phyloP scores from a whole-genome alignment of 2,888 invertebrate genomes.

The Brachyopa scutellaris region DNA sequence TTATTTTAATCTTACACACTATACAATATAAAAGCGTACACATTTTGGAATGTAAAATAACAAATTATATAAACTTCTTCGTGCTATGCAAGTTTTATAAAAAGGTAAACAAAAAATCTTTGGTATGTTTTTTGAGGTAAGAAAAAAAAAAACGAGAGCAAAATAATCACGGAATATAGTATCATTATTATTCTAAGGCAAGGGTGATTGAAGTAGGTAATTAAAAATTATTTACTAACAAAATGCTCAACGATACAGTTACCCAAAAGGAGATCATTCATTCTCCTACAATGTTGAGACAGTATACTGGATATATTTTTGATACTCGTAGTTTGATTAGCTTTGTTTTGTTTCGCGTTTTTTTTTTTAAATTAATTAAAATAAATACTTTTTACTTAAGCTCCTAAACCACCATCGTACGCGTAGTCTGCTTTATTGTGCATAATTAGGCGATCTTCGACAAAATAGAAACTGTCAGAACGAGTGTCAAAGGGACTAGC shows the following conservation, averaged over 20 bases:
- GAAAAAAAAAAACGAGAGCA: constrained; percentile 31
- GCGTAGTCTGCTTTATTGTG: constrained; percentile 99
- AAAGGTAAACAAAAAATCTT: too few relatives aligned
- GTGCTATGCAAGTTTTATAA: constrained; percentile 42
- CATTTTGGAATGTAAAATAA: constrained; percentile 44
- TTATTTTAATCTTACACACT: constrained; percentile 34
- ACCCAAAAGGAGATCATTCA: constrained; percentile 57
- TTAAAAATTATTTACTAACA: constrained; percentile 47
- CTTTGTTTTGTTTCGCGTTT: constrained; percentile 25
- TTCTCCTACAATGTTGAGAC: constrained; percentile 41
- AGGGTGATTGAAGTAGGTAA: constrained; percentile 55
- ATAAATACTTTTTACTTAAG: constrained; percentile 70
- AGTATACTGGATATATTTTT: constrained; percentile 60
- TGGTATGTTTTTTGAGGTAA: too few relatives aligned
- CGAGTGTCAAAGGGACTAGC: constrained; percentile 97
- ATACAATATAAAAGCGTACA: constrained; percentile 24
- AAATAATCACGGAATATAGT: constrained; percentile 47
- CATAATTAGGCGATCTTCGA: constrained; percentile 98
- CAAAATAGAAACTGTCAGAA: constrained; percentile 99
- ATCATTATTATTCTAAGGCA: constrained; percentile 64
- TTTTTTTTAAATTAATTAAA: constrained; percentile 74
- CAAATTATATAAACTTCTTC: constrained; percentile 20
- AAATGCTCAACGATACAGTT: constrained; percentile 49
- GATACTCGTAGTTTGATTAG: constrained; percentile 60
- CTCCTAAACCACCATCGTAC: constrained; percentile 90